Conservation (phyloP, 1,140 invertebrate genomes). For the Epicauta chinensis region DNA sequence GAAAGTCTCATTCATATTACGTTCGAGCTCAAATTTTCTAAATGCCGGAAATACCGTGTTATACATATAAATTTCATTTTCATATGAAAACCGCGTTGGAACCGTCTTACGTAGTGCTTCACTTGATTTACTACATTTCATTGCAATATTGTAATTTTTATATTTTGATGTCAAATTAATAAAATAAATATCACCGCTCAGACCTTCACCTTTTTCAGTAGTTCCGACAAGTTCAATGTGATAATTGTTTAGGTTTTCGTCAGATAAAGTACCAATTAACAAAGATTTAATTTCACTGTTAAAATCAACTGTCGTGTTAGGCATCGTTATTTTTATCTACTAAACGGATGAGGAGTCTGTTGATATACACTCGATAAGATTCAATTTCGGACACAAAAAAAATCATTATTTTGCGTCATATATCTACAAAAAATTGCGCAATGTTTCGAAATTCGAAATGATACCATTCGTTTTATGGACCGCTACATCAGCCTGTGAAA, state of each 20-base stretch:
- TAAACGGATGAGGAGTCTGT: too few relatives aligned
- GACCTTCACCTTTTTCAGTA: constrained; percentile 22
- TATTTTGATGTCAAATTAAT: not conserved
- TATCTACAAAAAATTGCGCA: too few relatives aligned
- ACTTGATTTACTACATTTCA: constrained; percentile 18
- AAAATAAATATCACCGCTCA: constrained; percentile 21
- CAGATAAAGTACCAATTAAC: too few relatives aligned
- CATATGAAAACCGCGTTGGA: constrained; percentile 17
- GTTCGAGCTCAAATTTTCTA: constrained; percentile 24
- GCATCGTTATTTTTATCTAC: too few relatives aligned
- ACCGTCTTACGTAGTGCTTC: not conserved
- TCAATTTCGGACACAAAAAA: too few relatives aligned
- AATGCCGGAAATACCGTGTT: constrained; percentile 27
- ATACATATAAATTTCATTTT: constrained; percentile 33
- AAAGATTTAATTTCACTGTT: too few relatives aligned
- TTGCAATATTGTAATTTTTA: constrained; percentile 7
- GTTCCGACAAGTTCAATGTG: constrained; percentile 1
- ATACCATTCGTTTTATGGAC: too few relatives aligned
- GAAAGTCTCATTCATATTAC: constrained; percentile 19
- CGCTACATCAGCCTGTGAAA: too few relatives aligned
- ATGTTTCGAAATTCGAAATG: too few relatives aligned
- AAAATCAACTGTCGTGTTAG: too few relatives aligned
- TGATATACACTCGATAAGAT: too few relatives aligned
- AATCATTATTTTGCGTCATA: too few relatives aligned
- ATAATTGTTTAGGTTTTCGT: not conserved